Base-by-base conservation (phyloP, 2,797 vertebrate species). In the Euthynnus affinis region DNA sequence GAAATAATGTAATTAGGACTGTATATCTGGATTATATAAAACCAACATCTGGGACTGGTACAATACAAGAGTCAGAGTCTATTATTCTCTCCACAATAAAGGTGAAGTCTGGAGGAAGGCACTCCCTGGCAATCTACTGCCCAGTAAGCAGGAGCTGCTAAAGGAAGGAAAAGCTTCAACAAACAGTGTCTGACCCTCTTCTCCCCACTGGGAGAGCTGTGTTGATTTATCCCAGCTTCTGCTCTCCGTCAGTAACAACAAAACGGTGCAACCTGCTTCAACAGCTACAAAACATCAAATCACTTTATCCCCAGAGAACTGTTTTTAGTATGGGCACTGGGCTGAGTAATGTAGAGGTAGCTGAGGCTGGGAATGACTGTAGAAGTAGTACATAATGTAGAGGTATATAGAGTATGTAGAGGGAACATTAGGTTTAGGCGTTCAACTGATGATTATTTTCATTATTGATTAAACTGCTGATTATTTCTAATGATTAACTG, bases 151-250 rank as follows among this genome's bases (percentile, higher is more conserved):
- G 66, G 52, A 78, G 85, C 69, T 59, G 59, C 65, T 81, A 74
- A 76, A 85, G 79, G 88, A 91, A 91, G 86, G 88, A 89, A 89
- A 81, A 27, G 73, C 76, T 69, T 81, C 14, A 65, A 84, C 73
- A 92, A 92, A 89, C 83, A 79, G 42, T 15, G 25, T 63, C 48
- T 82, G 76, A 87, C 81, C 83, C 63, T 62, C 40, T 44, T 40
- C 4, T 51, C 53, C 53, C 73, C 71, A 64, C 17, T 59, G 80
- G 62, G 73, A 84, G 59, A 71, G 57, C 44, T 40, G 55, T 73
- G 87, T 74, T 76, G 77, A 88, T 90, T 84, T 78, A 88, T 84
- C 68, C 68, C 48, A 52, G 66, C 57, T 65, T 40, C 55, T 57
- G 55, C 61, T 74, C 63, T 74, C 59, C 27, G 34, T 73, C 53